These are phyloP conservation scores for Lamellibrachia luymesi DNA, from an alignment of 1,140 invertebrate genomes.

Conservation along the genomic window DNA sequence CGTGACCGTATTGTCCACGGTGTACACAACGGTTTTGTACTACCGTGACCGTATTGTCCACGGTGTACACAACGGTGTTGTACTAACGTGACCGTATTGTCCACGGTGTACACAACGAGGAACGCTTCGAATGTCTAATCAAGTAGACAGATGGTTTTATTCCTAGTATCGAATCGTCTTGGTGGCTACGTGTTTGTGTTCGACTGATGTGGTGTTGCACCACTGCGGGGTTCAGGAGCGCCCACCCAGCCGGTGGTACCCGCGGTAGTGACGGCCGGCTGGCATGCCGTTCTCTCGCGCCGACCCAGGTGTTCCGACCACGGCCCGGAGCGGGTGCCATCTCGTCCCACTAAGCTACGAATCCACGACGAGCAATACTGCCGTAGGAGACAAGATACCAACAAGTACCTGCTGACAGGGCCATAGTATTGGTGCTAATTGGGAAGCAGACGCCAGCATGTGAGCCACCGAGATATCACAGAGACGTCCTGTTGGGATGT, in stretches of 20 bases:
- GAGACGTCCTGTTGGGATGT: not conserved
- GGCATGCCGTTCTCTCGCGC: too few species aligned
- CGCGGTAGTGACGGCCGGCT: not conserved
- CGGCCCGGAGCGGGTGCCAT: too few species aligned
- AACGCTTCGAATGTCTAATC: not conserved
- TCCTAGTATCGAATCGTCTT: too few species aligned
- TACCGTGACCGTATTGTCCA: not conserved
- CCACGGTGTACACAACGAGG: not conserved
- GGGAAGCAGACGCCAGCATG: not conserved
- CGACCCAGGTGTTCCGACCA: not conserved
- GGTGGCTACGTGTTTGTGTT: not conserved
- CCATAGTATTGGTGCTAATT: not conserved
- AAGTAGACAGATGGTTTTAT: not conserved
- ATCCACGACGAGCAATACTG: not conserved
- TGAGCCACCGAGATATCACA: not conserved
- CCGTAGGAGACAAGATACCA: not conserved
- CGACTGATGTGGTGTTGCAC: not conserved
- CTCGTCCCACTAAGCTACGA: too few species aligned
- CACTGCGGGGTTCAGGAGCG: not conserved
- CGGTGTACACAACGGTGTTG: not conserved
- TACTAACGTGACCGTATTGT: not conserved
- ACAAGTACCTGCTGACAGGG: not conserved
- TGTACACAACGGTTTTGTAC: not conserved
- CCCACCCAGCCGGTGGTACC: not conserved
- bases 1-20: not conserved